Evolutionary conservation across 2,113 vertebrate genomes (phyloP), one percentile per base, ranked within the genome.

Genomic region (Archocentrus centrarchus): DNA sequence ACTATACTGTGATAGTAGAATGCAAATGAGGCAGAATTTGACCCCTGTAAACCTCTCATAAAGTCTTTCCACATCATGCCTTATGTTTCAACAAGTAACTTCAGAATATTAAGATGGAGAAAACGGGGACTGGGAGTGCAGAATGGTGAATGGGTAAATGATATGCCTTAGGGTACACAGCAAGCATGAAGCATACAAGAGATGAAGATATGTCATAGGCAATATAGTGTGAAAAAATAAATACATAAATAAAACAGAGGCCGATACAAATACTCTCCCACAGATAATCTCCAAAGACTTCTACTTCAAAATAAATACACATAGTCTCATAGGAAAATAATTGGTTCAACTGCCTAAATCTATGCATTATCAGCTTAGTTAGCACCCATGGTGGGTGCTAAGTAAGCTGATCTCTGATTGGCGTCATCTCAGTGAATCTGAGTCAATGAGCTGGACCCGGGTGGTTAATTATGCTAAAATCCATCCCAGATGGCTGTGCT

Each of bases 11-110:
- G 84, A 91, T 91, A 75, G 85, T 76, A 85, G 89, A 81, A 95
- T 95, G 90, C 88, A 92, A 91, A 94, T 95, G 37, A 86, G 70
- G 61, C 44, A 24, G 41, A 70, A 59, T 87, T 14, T 92, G 86
- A 93, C 86, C 88, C 77, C 58, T n/a, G 64, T 37, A 63, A 85
- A 83, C 80, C 64, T 77, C 27, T 44, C 24, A 32, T 77, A 66
- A 86, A 84, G 78, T 58, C 35, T 85, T 66, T 35, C 32, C 59
- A 68, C 80, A 27, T 86, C 73, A 57, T n/a, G 63, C 62, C 82
- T 90, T 80, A 77, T 88, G 85, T 92, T 89, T 92, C 85, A 90
- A 75, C 85, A 82, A 87, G 84, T 18, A 41, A 87, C 57, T 61
- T 86, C 53, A 80, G 30, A 78, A 80, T 80, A 84, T 53, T 75